phyloP scores from a whole-genome alignment of 2,797 vertebrate genomes.

The Phoebastria nigripes region DNA sequence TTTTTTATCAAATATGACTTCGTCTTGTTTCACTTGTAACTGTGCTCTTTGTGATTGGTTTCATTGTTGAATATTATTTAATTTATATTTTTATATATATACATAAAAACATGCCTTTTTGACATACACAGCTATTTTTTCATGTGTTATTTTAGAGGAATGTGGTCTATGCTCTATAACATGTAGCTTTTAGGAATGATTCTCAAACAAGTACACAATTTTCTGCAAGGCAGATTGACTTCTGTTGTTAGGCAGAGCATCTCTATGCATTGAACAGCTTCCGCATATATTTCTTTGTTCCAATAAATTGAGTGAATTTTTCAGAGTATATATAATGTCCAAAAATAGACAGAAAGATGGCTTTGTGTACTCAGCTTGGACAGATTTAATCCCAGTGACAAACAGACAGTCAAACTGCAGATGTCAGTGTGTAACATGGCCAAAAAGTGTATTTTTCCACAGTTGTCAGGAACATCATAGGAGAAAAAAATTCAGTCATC shows the following conservation, averaged over 20 bases:
- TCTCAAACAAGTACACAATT: neutral
- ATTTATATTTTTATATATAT: neutral
- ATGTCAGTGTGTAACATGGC: neutral
- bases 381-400: neutral
- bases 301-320: neutral
- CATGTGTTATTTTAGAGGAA: neutral
- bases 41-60: neutral
- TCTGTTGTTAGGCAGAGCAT: neutral
- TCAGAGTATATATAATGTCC: neutral
- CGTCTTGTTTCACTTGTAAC: neutral
- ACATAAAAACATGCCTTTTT: neutral
- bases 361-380: neutral
- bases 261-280: neutral
- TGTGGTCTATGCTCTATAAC: neutral
- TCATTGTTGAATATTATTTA: neutral
- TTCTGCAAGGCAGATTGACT: neutral
- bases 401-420: neutral
- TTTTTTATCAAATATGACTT: neutral
- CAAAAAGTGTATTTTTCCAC: neutral
- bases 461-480: neutral
- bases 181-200: neutral
- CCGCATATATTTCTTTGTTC: neutral
- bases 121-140: neutral
- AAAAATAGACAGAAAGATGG: neutral
- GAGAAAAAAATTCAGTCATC: neutral